phyloP scores from a whole-genome alignment of 2,888 invertebrate species.

The Scaptomyza reducta region DNA sequence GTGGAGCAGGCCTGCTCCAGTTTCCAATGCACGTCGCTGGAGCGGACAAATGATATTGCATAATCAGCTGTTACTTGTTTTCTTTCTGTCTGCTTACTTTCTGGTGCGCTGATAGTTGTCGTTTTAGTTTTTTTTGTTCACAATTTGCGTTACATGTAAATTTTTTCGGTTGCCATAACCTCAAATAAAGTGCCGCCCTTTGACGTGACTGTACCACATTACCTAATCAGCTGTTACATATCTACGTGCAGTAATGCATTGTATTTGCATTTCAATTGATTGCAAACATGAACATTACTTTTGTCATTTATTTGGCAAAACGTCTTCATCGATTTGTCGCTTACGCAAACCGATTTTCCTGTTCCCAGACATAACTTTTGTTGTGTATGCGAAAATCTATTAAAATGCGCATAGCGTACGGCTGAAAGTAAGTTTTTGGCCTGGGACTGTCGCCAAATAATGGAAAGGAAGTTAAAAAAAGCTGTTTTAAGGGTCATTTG shows the following conservation, averaged over 20 bases:
- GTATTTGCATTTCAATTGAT: slow-evolving; percentile 62
- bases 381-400: slow-evolving; percentile 46
- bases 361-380: slow-evolving; percentile 63
- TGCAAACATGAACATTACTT: slow-evolving; percentile 6
- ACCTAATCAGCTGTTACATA: slow-evolving; percentile 52
- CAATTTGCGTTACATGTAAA: slow-evolving; percentile 65
- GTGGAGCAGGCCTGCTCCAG: slow-evolving; percentile 51
- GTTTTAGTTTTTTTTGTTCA: slow-evolving; percentile 32
- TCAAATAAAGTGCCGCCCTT: slow-evolving; percentile 43
- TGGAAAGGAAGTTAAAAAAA: slow-evolving; percentile 71
- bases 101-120: slow-evolving; percentile 36
- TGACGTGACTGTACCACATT: slow-evolving; percentile 71
- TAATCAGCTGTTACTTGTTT: slow-evolving; percentile 71
- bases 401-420: slow-evolving; percentile 60
- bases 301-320: slow-evolving; percentile 27
- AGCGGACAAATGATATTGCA: slow-evolving; percentile 68
- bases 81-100: slow-evolving; percentile 29
- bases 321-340: slow-evolving; percentile 42
- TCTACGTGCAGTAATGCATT: slow-evolving; percentile 10
- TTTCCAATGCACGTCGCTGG: slow-evolving; percentile 71
- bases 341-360: slow-evolving; percentile 19
- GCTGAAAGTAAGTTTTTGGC: slow-evolving; percentile 28
- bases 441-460: slow-evolving; percentile 24
- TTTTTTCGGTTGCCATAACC: slow-evolving; percentile 53
- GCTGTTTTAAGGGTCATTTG: slow-evolving; percentile 54